Evolutionary conservation across 2,888 invertebrate genomes (phyloP).

Genomic region (Cantharis lateralis): DNA sequence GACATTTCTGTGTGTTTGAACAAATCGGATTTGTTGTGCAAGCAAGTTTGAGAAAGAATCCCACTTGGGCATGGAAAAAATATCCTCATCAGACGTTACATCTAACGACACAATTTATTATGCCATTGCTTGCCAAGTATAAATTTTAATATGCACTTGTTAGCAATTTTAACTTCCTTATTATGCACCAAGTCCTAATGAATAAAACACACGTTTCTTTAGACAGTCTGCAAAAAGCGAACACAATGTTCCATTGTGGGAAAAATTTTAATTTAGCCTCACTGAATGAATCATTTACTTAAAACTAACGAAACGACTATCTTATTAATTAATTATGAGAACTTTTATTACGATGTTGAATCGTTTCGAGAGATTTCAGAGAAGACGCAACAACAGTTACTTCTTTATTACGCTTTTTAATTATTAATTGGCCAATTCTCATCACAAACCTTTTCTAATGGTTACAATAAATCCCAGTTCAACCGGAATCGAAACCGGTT

Average conservation of each 20-base stretch:
- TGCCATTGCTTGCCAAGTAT: neutral
- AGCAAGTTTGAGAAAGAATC: neutral
- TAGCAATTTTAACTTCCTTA: conserved; percentile 26
- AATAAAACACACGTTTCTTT: conserved; percentile 11
- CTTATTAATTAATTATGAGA: conserved; percentile 5
- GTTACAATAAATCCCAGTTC: neutral
- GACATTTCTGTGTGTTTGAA: neutral
- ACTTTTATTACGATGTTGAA: neutral
- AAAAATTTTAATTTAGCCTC: conserved; percentile 19
- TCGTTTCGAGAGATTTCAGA: neutral
- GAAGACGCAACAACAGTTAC: neutral
- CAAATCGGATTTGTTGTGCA: neutral
- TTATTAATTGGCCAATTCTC: neutral
- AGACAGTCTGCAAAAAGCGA: conserved; percentile 14
- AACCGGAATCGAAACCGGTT: neutral
- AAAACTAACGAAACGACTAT: conserved; percentile 17
- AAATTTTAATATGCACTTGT: conserved; percentile 21
- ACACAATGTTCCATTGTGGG: conserved; percentile 16
- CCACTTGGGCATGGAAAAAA: neutral
- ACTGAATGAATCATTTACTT: conserved; percentile 20
- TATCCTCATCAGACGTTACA: neutral
- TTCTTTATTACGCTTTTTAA: neutral
- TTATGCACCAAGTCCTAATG: conserved; percentile 15
- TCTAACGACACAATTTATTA: neutral
- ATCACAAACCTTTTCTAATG: neutral